Evolutionary conservation across 2,113 vertebrate species (phyloP), one percentile per base, ranked within the genome.

Genomic region (Bagarius yarrelli): DNA sequence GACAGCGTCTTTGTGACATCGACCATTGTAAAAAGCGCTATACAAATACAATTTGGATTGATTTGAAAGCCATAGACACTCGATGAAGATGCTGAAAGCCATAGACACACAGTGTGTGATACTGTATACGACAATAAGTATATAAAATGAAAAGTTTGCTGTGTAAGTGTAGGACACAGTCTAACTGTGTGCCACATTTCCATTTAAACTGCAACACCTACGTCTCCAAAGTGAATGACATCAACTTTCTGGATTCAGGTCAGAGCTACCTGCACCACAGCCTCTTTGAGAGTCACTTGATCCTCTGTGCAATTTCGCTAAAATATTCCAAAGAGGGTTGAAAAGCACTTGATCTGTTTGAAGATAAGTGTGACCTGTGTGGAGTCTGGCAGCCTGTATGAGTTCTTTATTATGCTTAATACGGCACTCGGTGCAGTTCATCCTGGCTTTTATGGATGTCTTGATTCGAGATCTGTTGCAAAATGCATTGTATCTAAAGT

Each of bases 401-500:
- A 47, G 50, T 83, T 81, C 70, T 82, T 84, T 82, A 82, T 85
- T 77, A 70, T 11, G 75, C 71, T 81, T 80, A 85, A 83, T 79
- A 78, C 34, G 34, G 40, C 70, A 76, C 71, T 75, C 61, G 78
- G 40, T 50, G 60, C 59, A 40, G 32, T 69, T 66, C 56, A 40
- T 61, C 56, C 73, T 16, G 73, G 69, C 67, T 52, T 56, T 75
- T 63, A 50, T 64, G 76, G 73, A 27, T 73, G 57, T 40, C 9
- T 40, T 53, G 66, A 75, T 50, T 71, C 27, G 16, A 32, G 69
- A 40, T 40, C 6, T 40, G 52, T 71, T 34, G 83, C 27, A 83
- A 30, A 66, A 70, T 19, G 64, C 74, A 83, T 79, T 70, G 64
- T n/a, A 71, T 66, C 55, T 69, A 27, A 12, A 36, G 56, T 74